Evolutionary conservation across 92 coral and sea anemone species (phyloP).

Genomic region (Porites rus): DNA sequence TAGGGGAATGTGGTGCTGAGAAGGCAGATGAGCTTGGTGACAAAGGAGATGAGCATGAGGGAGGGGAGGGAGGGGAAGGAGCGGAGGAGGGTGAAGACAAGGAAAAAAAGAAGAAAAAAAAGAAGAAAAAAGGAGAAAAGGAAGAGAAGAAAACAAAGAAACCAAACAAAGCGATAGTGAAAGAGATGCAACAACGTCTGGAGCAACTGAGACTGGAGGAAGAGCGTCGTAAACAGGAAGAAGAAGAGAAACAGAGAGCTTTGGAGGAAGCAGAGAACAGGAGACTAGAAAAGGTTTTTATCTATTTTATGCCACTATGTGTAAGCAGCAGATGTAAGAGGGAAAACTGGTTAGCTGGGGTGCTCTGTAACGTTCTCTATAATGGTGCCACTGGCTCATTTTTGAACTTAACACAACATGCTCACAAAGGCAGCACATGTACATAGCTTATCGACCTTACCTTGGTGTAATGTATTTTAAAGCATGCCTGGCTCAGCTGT

Average conservation of each 20-base stretch:
- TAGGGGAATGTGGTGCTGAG: neutral
- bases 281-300: slow-evolving; percentile 89
- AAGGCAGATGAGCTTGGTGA: slow-evolving; percentile 32
- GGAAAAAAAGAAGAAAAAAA: slow-evolving; percentile 91
- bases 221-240: slow-evolving; percentile 81
- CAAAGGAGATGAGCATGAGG: slow-evolving; percentile 62
- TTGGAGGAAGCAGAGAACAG: slow-evolving; percentile 94
- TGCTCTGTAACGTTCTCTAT: no score
- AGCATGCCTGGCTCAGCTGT: no score
- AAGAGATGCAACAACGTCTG: slow-evolving; percentile 97
- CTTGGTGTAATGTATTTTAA: no score
- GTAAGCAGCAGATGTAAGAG: no score
- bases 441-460: no score
- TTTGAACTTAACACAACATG: no score
- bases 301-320: neutral
- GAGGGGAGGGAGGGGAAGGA: slow-evolving; percentile 72
- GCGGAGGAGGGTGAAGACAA: slow-evolving; percentile 81
- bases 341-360: no score
- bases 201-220: slow-evolving; percentile 87
- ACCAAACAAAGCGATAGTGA: slow-evolving; percentile 93
- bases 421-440: no score
- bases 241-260: slow-evolving; percentile 82
- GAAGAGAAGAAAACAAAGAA: slow-evolving; percentile 90
- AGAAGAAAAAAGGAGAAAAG: slow-evolving; percentile 90
- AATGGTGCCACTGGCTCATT: no score